These are phyloP conservation scores for Mionectes olivaceus DNA, from an alignment of 2,797 vertebrate species.

Conservation along the genomic window DNA sequence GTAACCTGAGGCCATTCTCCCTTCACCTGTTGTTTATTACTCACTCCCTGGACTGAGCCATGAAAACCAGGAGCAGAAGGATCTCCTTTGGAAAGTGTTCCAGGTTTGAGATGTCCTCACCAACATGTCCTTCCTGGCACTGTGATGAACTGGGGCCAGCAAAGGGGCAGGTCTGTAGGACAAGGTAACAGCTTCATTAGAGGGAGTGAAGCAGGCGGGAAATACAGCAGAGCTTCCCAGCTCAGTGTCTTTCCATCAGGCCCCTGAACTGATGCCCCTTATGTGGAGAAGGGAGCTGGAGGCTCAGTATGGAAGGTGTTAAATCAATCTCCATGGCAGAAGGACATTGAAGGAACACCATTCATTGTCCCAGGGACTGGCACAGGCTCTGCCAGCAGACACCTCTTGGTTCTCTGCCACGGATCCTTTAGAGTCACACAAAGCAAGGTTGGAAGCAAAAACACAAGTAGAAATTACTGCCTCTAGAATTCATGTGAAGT, in stretches of 20 bases:
- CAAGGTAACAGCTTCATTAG: background rate
- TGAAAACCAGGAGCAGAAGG: fast-evolving
- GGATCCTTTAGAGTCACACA: background rate
- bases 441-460: background rate
- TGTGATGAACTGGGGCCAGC: background rate
- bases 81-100: background rate
- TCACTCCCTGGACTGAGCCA: background rate
- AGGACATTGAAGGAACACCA: fast-evolving
- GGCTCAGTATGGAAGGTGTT: background rate
- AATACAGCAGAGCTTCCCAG: background rate
- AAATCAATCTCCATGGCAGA: background rate
- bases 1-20: fast-evolving
- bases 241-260: background rate
- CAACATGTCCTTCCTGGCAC: fast-evolving
- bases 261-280: fast-evolving
- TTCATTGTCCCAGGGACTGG: background rate
- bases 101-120: background rate
- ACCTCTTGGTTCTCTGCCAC: fast-evolving
- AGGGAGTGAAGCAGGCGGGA: fast-evolving
- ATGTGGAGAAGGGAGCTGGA: background rate
- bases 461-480: background rate
- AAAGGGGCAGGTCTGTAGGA: background rate
- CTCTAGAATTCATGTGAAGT: background rate
- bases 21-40: fast-evolving
- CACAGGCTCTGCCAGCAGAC: fast-evolving